Evolutionary conservation across 1,140 invertebrate genomes (phyloP), one percentile per base, ranked within the genome.

Genomic region (Monochamus saltuarius): DNA sequence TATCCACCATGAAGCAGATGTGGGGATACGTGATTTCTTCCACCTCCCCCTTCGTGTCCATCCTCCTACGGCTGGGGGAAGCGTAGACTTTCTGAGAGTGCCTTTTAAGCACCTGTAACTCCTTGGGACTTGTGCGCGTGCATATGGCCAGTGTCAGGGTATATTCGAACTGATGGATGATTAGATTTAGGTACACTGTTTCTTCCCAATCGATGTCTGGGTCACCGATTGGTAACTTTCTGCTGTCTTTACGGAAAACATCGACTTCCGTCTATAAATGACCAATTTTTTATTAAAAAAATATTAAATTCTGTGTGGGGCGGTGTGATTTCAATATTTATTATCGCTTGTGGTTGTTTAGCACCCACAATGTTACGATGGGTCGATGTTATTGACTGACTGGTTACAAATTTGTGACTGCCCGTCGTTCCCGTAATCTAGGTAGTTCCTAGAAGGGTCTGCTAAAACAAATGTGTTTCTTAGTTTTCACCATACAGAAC

Each of bases 11-110:
- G 79, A 99, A 99, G 81, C 94, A 99, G 67, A 99, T 95, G 81
- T 97, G 93, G 1, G 97, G 97, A 81, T 98, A 99, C 34, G 95
- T 97, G 75, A 99, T 98, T 81, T 98, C 94, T 81, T 99, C 97
- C 62, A 92, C 87, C 74, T 98, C 96, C 35, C 96, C 97, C 81
- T 99, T 99, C 11, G 91, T 92, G 77, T 99, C 95, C 96, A 99
- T 99, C 74, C 94, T 85, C 68, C 97, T 82, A 52, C 91, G 85
- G 80, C 94, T 97, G 8, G 97, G 97, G 45, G 94, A 97, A 9
- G 97, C 95, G 80, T 98, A 99, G 8, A 99, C 97, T 57, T 68
- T 81, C 78, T 97, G 94, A 53, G 94, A 95, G 77, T 97, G 94
- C 77, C 95, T 88, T 72, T 92, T 88, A 47, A 98, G 80, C 62